Percentiles rank a stretch among this genome's conserved stretches.
Conservation (phyloP, 2,113 vertebrate genomes). For the Thinocorus orbignyianus region DNA sequence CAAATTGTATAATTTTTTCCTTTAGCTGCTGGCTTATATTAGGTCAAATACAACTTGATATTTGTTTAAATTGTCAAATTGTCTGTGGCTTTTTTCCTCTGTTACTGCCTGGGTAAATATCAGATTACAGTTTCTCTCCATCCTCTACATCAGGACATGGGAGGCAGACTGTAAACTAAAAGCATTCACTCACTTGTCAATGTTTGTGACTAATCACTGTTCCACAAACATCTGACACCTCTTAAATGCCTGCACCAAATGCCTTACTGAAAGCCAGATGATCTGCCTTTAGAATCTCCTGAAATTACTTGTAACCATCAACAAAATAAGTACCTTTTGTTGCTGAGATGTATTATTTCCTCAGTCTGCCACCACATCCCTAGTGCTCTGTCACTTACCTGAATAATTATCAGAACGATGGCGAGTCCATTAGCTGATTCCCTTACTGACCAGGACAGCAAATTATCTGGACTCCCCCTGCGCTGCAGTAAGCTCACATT, state of each 20-base stretch:
- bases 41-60: neutral
- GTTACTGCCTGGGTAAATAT: neutral
- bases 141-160: neutral
- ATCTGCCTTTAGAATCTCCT: neutral
- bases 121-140: neutral
- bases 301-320: neutral
- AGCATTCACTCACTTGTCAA: neutral
- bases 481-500: neutral
- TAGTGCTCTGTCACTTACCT: neutral
- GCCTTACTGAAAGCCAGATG: neutral
- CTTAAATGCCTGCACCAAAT: neutral
- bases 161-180: neutral
- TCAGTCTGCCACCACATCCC: neutral
- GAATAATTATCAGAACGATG: neutral
- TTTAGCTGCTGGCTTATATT: neutral
- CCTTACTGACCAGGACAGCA: neutral
- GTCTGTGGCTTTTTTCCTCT: neutral
- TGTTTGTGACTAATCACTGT: neutral
- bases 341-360: neutral
- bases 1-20: neutral
- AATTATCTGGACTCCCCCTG: neutral
- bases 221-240: neutral
- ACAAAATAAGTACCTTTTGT: conserved; percentile 5
- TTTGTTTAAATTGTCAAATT: neutral
- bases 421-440: neutral